These are phyloP conservation scores for Ploceus nigricollis DNA, from an alignment of 2,113 vertebrate species.

Conservation along the genomic window DNA sequence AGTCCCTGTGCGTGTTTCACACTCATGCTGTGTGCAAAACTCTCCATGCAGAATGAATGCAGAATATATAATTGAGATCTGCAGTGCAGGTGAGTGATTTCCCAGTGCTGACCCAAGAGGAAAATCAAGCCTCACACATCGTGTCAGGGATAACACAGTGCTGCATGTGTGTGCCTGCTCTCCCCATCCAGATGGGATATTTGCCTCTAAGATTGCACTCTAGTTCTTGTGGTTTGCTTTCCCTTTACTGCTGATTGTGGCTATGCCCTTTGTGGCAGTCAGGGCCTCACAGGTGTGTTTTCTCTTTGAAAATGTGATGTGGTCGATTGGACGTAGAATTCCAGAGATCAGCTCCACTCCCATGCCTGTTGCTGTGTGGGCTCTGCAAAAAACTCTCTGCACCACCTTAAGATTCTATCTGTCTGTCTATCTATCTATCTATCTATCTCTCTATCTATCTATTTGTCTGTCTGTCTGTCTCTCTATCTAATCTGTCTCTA, in stretches of 20 bases:
- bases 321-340: neutral
- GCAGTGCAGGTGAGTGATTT: conserved; percentile 51
- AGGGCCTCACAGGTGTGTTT: neutral
- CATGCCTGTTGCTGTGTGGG: neutral
- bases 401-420: neutral
- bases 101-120: neutral
- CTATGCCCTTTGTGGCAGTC: neutral
- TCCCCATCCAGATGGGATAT: neutral
- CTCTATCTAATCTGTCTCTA: neutral
- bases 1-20: conserved; percentile 3
- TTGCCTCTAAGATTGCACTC: neutral
- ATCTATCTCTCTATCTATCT: neutral
- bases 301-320: neutral
- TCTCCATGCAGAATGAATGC: neutral
- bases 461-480: neutral
- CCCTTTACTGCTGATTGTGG: neutral
- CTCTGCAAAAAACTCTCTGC: neutral
- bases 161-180: neutral
- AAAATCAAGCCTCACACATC: neutral
- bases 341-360: neutral
- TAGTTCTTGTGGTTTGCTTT: neutral
- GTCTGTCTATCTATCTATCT: neutral
- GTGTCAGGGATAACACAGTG: neutral
- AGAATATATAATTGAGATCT: conserved; percentile 50
- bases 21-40: neutral